A percentile compares a stretch with the other conserved stretches of the same genome.
Conservation (phyloP, 1,140 invertebrate genomes). For the Nixonia krombeini region DNA sequence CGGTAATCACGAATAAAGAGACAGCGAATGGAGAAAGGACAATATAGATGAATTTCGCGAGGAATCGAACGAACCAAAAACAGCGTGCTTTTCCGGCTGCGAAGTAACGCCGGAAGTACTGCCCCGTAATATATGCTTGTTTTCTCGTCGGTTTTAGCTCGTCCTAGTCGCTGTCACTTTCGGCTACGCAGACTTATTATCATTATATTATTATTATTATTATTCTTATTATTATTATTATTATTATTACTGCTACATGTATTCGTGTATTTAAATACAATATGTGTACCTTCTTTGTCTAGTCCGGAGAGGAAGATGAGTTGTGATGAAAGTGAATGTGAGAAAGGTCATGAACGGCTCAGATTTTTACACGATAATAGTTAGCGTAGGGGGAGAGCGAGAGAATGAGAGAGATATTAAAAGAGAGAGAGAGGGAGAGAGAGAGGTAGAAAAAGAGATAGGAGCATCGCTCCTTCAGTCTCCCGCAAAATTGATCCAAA, state of each 20-base stretch:
- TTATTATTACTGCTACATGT: constrained; percentile 44
- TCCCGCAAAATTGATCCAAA: constrained; percentile 25
- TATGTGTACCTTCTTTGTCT: constrained; percentile 68
- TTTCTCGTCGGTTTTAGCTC: constrained; percentile 4
- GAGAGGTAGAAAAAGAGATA: too few species aligned
- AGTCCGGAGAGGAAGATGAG: constrained; percentile 59
- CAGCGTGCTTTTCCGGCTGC: too few species aligned
- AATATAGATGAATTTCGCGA: too few species aligned
- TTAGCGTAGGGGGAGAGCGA: constrained; percentile 24
- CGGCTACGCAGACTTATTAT: constrained; percentile 30
- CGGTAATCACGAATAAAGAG: not conserved
- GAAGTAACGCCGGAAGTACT: too few species aligned
- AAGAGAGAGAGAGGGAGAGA: too few species aligned
- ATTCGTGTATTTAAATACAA: constrained; percentile 40
- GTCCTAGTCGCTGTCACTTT: constrained; percentile 46
- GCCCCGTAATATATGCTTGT: not conserved
- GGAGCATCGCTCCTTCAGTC: constrained; percentile 35
- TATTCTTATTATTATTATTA: too few species aligned
- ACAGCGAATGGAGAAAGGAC: not conserved
- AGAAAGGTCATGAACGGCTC: constrained; percentile 43
- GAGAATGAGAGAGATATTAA: too few species aligned
- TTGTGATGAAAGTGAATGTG: constrained; percentile 36
- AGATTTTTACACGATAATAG: constrained; percentile 25
- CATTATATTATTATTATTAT: too few species aligned
- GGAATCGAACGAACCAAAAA: too few species aligned